Conservation (phyloP, 2,888 invertebrate species). For the Hydropsyche betteni region DNA sequence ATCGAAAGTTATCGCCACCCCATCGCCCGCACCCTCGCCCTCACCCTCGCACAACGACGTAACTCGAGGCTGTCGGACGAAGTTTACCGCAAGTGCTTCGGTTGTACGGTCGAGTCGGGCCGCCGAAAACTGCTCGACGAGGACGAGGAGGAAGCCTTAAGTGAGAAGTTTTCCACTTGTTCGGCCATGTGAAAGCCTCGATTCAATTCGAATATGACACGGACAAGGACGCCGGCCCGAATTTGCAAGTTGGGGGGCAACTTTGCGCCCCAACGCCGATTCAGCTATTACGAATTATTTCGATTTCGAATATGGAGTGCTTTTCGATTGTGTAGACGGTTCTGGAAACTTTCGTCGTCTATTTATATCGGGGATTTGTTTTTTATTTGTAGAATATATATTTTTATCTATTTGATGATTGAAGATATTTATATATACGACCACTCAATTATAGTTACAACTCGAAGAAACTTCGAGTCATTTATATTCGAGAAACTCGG, state of each 20-base stretch:
- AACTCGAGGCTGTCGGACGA: background rate
- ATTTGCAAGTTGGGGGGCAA: slow-evolving; percentile 6
- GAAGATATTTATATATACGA: no score
- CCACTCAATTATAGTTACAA: no score
- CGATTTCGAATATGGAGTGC: no score
- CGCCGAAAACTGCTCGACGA: background rate
- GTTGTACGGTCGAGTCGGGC: background rate
- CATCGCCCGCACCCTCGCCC: background rate
- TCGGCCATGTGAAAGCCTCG: slow-evolving; percentile 29
- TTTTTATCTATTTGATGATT: no score
- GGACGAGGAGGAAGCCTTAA: slow-evolving; percentile 6
- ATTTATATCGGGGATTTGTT: no score
- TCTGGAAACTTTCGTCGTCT: no score
- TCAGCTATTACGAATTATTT: no score
- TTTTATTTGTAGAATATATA: no score
- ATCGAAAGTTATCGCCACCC: slow-evolving; percentile 25
- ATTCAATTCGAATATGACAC: slow-evolving; percentile 32
- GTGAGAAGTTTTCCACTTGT: slow-evolving; percentile 32
- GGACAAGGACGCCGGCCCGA: slow-evolving; percentile 1
- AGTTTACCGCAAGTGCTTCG: slow-evolving; percentile 28
- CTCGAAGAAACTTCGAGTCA: no score
- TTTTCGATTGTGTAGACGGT: no score
- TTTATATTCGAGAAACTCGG: no score
- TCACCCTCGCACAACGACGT: no score
- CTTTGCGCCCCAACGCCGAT: background rate